Percentiles rank a stretch among this genome's conserved stretches.
Evolutionary conservation across 2,888 invertebrate genomes (phyloP).

Genomic region (Eristalis intricaria): DNA sequence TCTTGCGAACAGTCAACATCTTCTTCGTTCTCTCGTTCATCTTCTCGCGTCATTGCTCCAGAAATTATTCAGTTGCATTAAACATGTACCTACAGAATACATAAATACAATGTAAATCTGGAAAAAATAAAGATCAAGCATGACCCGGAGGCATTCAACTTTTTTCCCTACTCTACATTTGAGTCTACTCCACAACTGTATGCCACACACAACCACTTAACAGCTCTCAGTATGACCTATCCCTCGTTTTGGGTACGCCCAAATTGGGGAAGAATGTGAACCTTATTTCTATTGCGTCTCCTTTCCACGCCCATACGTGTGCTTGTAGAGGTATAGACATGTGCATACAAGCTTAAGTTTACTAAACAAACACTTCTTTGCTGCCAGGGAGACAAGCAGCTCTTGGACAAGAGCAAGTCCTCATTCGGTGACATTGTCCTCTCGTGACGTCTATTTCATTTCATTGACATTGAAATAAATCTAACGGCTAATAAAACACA

Average conservation of each 20-base stretch:
- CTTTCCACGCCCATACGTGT: neutral
- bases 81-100: too few relatives aligned
- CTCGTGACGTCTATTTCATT: too few relatives aligned
- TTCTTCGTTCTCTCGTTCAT: too few relatives aligned
- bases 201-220: neutral
- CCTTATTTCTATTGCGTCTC: neutral
- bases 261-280: neutral
- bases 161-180: neutral
- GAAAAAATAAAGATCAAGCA: too few relatives aligned
- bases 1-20: too few relatives aligned
- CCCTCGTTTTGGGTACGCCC: neutral
- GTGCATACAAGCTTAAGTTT: neutral
- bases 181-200: neutral
- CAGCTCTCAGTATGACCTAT: neutral
- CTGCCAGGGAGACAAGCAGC: neutral
- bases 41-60: too few relatives aligned
- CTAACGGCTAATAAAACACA: too few relatives aligned
- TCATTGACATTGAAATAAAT: too few relatives aligned
- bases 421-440: neutral
- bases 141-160: too few relatives aligned
- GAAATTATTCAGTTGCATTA: too few relatives aligned
- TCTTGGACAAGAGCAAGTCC: neutral
- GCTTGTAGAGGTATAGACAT: neutral
- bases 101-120: too few relatives aligned
- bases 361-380: neutral